These are phyloP conservation scores for Cantharis rustica DNA, from an alignment of 2,888 invertebrate genomes.

Conservation along the genomic window DNA sequence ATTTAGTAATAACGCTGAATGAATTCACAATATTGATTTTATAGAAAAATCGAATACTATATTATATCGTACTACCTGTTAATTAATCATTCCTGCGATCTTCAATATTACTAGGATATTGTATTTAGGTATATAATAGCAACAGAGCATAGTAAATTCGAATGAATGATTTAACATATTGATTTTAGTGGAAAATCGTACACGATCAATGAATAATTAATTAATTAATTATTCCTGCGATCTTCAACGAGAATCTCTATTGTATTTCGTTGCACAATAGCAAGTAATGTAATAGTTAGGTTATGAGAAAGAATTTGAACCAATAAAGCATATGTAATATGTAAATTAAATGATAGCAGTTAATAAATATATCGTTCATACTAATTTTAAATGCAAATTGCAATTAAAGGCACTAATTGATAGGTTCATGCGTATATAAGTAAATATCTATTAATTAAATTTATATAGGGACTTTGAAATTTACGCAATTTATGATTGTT, in stretches of 20 bases:
- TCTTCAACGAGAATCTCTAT: background rate
- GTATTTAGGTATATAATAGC: too few relatives aligned
- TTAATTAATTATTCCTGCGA: background rate
- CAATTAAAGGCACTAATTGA: conserved; percentile 22
- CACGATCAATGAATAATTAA: background rate
- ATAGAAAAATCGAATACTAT: too few relatives aligned
- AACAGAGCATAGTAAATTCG: too few relatives aligned
- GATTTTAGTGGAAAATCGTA: background rate
- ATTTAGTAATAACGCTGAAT: too few relatives aligned
- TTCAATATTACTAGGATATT: too few relatives aligned
- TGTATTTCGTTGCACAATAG: background rate
- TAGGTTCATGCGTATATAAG: conserved; percentile 16
- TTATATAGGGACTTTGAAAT: background rate
- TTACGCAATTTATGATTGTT: background rate
- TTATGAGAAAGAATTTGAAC: background rate
- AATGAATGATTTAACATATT: too few relatives aligned
- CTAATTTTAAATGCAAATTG: conserved; percentile 22
- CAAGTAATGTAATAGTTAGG: background rate
- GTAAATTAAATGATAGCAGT: conserved; percentile 17
- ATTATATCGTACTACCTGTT: too few relatives aligned
- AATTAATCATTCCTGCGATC: too few relatives aligned
- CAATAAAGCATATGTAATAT: background rate
- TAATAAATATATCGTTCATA: conserved; percentile 4
- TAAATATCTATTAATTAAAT: background rate
- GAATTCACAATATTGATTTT: too few relatives aligned